Evolutionary conservation across 64 coral and sea anemone genomes (phyloP).

Genomic region (Stylophora pistillata): DNA sequence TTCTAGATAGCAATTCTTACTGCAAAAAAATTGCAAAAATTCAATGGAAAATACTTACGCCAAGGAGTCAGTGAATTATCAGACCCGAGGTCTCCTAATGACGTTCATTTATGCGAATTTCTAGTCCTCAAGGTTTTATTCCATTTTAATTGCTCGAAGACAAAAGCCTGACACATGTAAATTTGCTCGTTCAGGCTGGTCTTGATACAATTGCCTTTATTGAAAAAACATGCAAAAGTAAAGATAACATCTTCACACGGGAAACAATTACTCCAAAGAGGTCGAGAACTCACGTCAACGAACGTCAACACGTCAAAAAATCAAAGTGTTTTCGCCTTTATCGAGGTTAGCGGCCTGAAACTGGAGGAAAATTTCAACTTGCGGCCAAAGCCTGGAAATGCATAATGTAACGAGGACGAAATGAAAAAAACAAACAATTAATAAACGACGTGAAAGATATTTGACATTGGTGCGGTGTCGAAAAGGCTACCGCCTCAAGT

Average conservation of each 20-base stretch:
- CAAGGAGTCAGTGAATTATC: background rate
- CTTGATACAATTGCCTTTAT: conserved; percentile 24
- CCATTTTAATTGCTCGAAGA: conserved; percentile 13
- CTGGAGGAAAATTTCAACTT: background rate
- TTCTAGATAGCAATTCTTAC: background rate
- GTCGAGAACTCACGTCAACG: background rate
- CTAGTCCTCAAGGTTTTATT: background rate
- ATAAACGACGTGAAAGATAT: background rate
- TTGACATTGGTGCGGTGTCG: background rate
- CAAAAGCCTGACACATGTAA: conserved; percentile 44
- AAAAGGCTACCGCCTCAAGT: background rate
- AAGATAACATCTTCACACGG: conserved; percentile 33
- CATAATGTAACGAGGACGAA: background rate
- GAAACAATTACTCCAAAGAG: conserved; percentile 16
- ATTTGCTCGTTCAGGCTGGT: background rate
- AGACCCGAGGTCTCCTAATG: background rate
- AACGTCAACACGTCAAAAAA: background rate
- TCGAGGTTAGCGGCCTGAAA: background rate
- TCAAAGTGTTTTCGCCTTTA: background rate
- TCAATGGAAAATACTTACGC: conserved; percentile 4
- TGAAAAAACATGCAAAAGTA: conserved; percentile 3
- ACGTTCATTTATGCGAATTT: background rate
- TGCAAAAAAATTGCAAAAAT: background rate
- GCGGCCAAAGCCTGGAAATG: background rate
- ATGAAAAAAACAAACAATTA: conserved; percentile 2